phyloP scores from a whole-genome alignment of 2,888 invertebrate species.

The Brachypterus glaber region DNA sequence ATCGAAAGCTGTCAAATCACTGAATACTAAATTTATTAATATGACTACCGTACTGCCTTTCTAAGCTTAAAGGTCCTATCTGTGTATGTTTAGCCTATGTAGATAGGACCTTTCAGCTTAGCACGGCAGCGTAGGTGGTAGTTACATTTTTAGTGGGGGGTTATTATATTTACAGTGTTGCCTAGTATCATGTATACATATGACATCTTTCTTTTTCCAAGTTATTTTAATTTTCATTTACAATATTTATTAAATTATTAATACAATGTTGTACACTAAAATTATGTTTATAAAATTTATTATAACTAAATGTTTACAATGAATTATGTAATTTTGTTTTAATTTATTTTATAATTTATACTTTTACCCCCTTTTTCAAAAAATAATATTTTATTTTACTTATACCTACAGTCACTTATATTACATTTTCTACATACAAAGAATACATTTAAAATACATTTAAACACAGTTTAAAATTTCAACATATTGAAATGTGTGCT shows the following conservation, averaged over 20 bases:
- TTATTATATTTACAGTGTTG: slow-evolving; percentile 1
- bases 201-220: background rate
- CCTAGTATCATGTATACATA: background rate
- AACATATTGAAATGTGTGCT: background rate
- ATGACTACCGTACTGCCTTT: too few species aligned
- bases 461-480: background rate
- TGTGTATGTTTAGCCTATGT: too few species aligned
- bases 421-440: background rate
- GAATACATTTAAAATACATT: background rate
- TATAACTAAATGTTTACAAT: too few species aligned
- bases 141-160: background rate
- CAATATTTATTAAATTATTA: background rate
- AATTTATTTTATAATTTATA: background rate
- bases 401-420: background rate
- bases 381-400: background rate
- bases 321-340: background rate
- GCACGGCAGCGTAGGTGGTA: background rate
- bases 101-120: too few species aligned
- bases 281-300: background rate
- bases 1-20: too few species aligned
- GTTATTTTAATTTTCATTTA: background rate
- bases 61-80: too few species aligned
- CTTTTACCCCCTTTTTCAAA: background rate
- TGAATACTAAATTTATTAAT: too few species aligned
- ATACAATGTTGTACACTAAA: background rate